These are phyloP conservation scores for Embiotoca jacksoni DNA, from an alignment of 2,113 vertebrate genomes.

Conservation along the genomic window DNA sequence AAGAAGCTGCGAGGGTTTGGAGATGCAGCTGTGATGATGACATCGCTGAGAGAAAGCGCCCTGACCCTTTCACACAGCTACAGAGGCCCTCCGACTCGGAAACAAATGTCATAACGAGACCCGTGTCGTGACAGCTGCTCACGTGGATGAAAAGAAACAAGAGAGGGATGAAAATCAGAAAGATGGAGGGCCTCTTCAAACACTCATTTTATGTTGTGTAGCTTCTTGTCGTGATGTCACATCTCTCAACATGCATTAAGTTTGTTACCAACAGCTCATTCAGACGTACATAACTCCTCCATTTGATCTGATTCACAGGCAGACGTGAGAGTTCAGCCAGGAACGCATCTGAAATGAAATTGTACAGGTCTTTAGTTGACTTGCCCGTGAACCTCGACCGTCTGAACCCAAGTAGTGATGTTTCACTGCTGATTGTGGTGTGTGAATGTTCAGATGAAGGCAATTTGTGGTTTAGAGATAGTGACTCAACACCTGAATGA, in stretches of 20 bases:
- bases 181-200: slow-evolving; percentile 33
- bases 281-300: neutral
- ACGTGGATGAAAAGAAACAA: slow-evolving; percentile 23
- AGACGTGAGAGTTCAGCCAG: slow-evolving; percentile 3
- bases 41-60: slow-evolving; percentile 61
- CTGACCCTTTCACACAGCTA: slow-evolving; percentile 73
- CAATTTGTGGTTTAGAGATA: slow-evolving; percentile 54
- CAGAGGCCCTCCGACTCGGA: slow-evolving; percentile 24
- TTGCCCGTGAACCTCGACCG: neutral
- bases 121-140: slow-evolving; percentile 44
- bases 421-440: slow-evolving; percentile 9
- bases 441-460: slow-evolving; percentile 25
- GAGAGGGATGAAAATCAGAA: slow-evolving; percentile 18
- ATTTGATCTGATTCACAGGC: slow-evolving; percentile 38
- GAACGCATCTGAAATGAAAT: neutral
- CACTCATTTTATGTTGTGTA: slow-evolving; percentile 51
- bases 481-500: slow-evolving; percentile 60
- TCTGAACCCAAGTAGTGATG: neutral
- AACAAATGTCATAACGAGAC: slow-evolving; percentile 22
- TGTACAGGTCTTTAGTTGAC: neutral
- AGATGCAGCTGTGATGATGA: slow-evolving; percentile 76
- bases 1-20: slow-evolving; percentile 59
- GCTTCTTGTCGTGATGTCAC: slow-evolving; percentile 18
- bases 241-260: neutral
- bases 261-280: slow-evolving; percentile 6